Evolutionary conservation across 2,113 vertebrate genomes (phyloP), one percentile per base, ranked within the genome.

Genomic region (Gasterosteus nipponicus): DNA sequence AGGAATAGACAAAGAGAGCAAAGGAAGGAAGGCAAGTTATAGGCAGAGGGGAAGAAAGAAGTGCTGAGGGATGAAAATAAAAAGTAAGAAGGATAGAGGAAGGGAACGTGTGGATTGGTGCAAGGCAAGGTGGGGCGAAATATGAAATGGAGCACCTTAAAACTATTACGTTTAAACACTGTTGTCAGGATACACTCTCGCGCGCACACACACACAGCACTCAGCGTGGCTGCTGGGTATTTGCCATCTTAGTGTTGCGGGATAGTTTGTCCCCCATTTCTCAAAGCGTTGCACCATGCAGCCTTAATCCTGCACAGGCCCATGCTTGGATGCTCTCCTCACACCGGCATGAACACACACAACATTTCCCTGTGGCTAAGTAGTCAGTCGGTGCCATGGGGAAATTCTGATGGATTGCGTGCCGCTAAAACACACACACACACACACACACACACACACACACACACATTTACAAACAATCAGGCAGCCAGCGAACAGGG

Each of bases 231-330:
- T 89, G 64, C 67, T 1, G 69, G 88, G 87, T 84, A 67, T 86
- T 76, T 82, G 75, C 83, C 69, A 62, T 91, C 87, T 84, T 61
- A 73, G 78, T 60, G 64, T 63, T 85, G 83, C 74, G 63, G 78
- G 72, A 83, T 78, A 82, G 85, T 86, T 74, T 56, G 77, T 88
- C 88, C 83, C 58, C 62, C 75, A 80, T 86, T 87, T 83, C 85
- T 89, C 80, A 39, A 80, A 81, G 66, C 71, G 18, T 2, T 64
- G 82, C 86, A 87, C 71, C 75, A 64, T 82, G 80, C 66, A 76
- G 64, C 76, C 85, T 77, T 89, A 87, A 89, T 90, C 87, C 90
- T 75, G 85, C 87, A 82, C 73, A 82, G 86, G 72, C 68, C 75
- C 49, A 26, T 63, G 65, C 73, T 89, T 85, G 80, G 84, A 88